These are phyloP conservation scores for Brachionus rotundiformis DNA, from an alignment of 1,140 invertebrate species.

Conservation along the genomic window DNA sequence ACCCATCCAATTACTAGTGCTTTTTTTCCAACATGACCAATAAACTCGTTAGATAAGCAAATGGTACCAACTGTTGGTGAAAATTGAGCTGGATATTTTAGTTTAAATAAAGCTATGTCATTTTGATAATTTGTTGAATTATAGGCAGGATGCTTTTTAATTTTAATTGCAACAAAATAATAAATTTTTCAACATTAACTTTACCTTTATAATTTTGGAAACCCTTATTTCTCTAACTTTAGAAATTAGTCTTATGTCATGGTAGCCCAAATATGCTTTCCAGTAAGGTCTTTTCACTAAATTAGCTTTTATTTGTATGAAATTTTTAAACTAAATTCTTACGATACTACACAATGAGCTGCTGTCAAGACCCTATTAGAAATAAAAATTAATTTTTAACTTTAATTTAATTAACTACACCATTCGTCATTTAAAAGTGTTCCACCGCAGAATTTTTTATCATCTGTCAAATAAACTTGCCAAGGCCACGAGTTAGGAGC, in stretches of 20 bases:
- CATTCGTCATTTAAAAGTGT: conserved; percentile 44
- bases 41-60: background rate
- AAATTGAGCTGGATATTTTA: background rate
- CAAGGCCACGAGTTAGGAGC: conserved; percentile 43
- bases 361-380: conserved; percentile 18
- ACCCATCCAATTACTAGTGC: conserved; percentile 32
- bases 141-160: conserved; percentile 33
- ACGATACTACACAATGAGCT: conserved; percentile 38
- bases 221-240: conserved; percentile 24
- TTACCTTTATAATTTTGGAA: conserved; percentile 18
- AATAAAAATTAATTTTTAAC: background rate
- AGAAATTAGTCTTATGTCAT: conserved; percentile 8
- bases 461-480: conserved; percentile 42
- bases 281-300: background rate
- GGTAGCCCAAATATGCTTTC: conserved; percentile 38
- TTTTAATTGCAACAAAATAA: no score
- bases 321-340: background rate
- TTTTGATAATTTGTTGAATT: conserved; percentile 14
- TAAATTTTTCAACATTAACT: no score
- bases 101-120: conserved; percentile 43
- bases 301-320: no score
- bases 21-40: background rate
- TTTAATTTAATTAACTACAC: background rate
- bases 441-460: conserved; percentile 24
- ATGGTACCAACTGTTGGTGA: background rate